Conservation (phyloP, 2,797 vertebrate species). For the Myotis myotis region DNA sequence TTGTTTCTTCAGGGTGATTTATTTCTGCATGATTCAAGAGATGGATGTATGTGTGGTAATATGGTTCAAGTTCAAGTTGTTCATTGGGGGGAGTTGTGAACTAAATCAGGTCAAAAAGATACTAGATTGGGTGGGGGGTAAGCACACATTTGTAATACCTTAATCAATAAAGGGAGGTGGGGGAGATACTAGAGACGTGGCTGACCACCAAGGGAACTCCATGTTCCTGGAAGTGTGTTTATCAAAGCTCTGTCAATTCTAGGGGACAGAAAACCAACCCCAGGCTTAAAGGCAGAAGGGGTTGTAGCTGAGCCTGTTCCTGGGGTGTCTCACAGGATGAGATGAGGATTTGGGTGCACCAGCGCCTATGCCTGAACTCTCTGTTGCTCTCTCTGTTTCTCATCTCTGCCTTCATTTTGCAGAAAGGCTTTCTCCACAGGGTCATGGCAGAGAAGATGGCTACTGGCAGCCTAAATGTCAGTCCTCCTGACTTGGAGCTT, state of each 20-base stretch:
- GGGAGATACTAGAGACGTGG: not conserved
- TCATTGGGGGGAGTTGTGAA: not conserved
- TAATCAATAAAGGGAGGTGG: too few species aligned
- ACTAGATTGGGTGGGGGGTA: not conserved
- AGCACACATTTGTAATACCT: too few species aligned
- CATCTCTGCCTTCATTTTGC: not conserved
- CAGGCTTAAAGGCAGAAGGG: not conserved
- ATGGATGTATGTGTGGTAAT: not conserved
- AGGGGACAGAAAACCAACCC: not conserved
- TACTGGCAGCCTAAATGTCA: not conserved
- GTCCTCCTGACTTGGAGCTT: not conserved
- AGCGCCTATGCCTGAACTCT: fast-evolving
- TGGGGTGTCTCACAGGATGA: not conserved
- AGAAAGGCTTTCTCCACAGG: not conserved
- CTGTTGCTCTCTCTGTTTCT: not conserved
- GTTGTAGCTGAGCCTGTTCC: not conserved
- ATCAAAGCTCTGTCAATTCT: not conserved
- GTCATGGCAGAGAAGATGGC: not conserved
- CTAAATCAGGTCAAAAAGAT: not conserved
- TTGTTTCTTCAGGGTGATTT: not conserved
- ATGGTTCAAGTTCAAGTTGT: not conserved
- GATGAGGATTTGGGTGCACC: not conserved
- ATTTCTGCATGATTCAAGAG: constrained; percentile 21
- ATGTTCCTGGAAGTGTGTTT: not conserved
- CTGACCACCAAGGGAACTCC: not conserved